Percentiles rank a stretch among this genome's conserved stretches.
Evolutionary conservation across 2,797 vertebrate genomes (phyloP).

Genomic region (Halcyon chelicuti): DNA sequence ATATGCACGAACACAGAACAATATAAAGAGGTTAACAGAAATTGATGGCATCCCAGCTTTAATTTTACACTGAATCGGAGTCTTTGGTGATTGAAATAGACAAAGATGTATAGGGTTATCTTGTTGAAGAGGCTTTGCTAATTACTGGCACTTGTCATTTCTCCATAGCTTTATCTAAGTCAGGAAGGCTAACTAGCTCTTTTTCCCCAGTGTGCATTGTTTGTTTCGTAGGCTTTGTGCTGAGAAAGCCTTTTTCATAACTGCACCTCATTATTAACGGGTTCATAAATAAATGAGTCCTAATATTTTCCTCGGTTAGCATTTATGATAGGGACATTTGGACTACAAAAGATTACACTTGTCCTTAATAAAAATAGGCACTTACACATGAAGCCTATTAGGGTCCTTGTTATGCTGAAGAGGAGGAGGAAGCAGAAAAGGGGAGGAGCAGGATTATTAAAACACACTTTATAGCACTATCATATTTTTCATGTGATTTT

Average conservation of each 20-base stretch:
- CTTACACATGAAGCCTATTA: slow-evolving; percentile 91
- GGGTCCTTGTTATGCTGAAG: slow-evolving; percentile 71
- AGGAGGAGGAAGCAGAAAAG: slow-evolving; percentile 53
- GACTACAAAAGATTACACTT: slow-evolving; percentile 88
- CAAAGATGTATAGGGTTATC: slow-evolving; percentile 94
- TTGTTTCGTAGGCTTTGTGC: slow-evolving; percentile 88
- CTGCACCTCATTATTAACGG: slow-evolving; percentile 90
- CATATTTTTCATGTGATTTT: slow-evolving; percentile 36
- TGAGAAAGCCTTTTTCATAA: slow-evolving; percentile 88
- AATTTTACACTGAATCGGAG: slow-evolving; percentile 88
- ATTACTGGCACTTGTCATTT: slow-evolving; percentile 93
- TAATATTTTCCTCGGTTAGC: slow-evolving; percentile 90
- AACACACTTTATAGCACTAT: not conserved
- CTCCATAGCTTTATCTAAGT: slow-evolving; percentile 90
- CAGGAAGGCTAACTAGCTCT: slow-evolving; percentile 91
- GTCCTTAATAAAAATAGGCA: slow-evolving; percentile 91
- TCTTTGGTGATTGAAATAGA: slow-evolving; percentile 92
- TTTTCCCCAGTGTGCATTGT: slow-evolving; percentile 86
- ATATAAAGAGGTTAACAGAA: slow-evolving; percentile 93
- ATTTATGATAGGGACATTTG: slow-evolving; percentile 89
- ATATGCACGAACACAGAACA: slow-evolving; percentile 86
- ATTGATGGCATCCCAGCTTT: slow-evolving; percentile 92
- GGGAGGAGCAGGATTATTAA: slow-evolving; percentile 72
- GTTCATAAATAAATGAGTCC: slow-evolving; percentile 92
- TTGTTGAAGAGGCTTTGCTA: slow-evolving; percentile 87